phyloP scores from a whole-genome alignment of 2,113 vertebrate genomes.

The Vanacampus margaritifer region DNA sequence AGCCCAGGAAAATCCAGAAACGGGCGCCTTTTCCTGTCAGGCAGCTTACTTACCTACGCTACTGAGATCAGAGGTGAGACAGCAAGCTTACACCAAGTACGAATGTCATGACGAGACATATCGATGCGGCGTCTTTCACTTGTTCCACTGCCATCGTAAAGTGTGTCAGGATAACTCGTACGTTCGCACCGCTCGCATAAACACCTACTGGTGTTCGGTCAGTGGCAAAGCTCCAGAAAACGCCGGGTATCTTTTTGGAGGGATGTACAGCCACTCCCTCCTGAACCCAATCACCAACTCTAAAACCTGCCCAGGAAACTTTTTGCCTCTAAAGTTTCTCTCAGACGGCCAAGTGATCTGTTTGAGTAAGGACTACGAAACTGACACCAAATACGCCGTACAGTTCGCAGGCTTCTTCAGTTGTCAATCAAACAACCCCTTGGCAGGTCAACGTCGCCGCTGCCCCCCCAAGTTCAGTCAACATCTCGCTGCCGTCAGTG shows the following conservation, averaged over 20 bases:
- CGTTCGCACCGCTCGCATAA: constrained; percentile 72
- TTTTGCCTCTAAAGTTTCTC: constrained; percentile 70
- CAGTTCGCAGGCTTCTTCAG: constrained; percentile 91
- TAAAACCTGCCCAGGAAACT: constrained; percentile 76
- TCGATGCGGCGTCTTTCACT: constrained; percentile 21
- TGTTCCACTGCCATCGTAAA: fast-evolving
- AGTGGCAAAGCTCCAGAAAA: constrained; percentile 28
- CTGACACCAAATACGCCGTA: constrained; percentile 61
- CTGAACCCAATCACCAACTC: constrained; percentile 78
- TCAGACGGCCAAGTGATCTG: constrained; percentile 79
- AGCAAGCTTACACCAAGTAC: constrained; percentile 75
- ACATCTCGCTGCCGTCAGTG: constrained; percentile 80
- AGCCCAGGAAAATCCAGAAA: constrained; percentile 80
- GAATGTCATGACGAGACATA: constrained; percentile 65
- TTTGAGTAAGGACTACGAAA: constrained; percentile 78
- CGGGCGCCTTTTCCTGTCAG: constrained; percentile 76
- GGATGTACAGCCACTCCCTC: constrained; percentile 72
- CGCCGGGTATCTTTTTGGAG: constrained; percentile 84
- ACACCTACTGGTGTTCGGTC: constrained; percentile 78
- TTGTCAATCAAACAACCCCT: constrained; percentile 79
- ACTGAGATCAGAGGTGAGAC: constrained; percentile 73
- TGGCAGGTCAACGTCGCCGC: constrained; percentile 54
- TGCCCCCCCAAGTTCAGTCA: constrained; percentile 85
- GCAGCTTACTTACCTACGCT: constrained; percentile 57
- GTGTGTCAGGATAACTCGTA: constrained; percentile 73